These are phyloP conservation scores for Diloba caeruleocephala DNA, from an alignment of 2,888 invertebrate genomes.

Conservation along the genomic window DNA sequence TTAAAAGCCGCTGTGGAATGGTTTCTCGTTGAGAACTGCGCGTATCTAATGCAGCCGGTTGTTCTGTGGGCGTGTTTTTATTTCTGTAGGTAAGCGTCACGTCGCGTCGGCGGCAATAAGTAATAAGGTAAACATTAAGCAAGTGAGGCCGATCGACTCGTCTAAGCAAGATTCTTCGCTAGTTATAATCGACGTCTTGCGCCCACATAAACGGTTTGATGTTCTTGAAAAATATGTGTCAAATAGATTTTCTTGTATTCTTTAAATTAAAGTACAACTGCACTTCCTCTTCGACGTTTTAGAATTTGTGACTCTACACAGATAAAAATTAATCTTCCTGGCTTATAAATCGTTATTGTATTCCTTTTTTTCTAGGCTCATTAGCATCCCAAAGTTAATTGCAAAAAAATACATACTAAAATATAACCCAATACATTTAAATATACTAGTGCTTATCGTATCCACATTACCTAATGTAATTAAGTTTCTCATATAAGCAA, in stretches of 20 bases:
- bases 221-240: conserved; percentile 50
- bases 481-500: too few relatives aligned
- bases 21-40: conserved; percentile 57
- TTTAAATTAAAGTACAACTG: conserved; percentile 9
- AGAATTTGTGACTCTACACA: background rate
- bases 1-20: conserved; percentile 58
- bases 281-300: background rate
- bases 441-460: too few relatives aligned
- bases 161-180: conserved; percentile 59
- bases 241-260: conserved; percentile 17
- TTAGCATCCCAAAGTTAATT: too few relatives aligned
- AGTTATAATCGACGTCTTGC: conserved; percentile 46
- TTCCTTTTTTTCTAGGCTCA: too few relatives aligned
- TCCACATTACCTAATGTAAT: too few relatives aligned
- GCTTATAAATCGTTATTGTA: too few relatives aligned
- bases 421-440: too few relatives aligned
- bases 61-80: conserved; percentile 78
- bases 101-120: conserved; percentile 80
- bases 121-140: conserved; percentile 84
- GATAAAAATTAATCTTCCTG: too few relatives aligned
- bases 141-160: conserved; percentile 73
- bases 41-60: conserved; percentile 62
- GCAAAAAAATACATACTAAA: too few relatives aligned
- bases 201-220: conserved; percentile 40
- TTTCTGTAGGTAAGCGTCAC: conserved; percentile 73